Base-by-base conservation (phyloP, 2,797 vertebrate genomes). In the Tympanoctomys barrerae region DNA sequence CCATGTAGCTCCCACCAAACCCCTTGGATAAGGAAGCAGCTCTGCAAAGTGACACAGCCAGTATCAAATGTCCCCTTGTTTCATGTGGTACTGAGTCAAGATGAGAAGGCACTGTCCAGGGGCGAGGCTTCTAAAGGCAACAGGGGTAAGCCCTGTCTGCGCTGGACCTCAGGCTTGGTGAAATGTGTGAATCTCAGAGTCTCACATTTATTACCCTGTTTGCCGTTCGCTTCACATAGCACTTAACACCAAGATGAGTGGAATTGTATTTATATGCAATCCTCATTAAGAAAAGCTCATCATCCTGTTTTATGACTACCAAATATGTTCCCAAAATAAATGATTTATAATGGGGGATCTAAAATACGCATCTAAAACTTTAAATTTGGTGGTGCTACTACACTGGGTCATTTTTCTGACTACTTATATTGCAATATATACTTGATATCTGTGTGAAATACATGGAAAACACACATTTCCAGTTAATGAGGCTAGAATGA, bases 221-320 rank as follows among this genome's bases (percentile, higher is more conserved):
- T 39, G 49, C 80, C 77, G 75, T 96, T 96, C 71, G 59, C 16
- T 16, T 92, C 85, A 87, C 39, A 31, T 14, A 28, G 11, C 26
- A 62, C 61, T 73, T 36, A 88, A 36, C 14, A 52, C 33, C 2
- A 90, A 96, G 86, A 92, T 83, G 87, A 79, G 90, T 89, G 42
- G 87, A 61, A 77, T 89, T 61, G 82, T 68, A 87, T 91, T 91
- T 89, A 62, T 62, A 52, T 33, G 46, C 96, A 97, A 94, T 89
- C 31, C 90, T 91, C 93, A 91, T 94, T 91, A 89, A 88, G 66
- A 71, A 89, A 91, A 91, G 46, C 64, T 66, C 36, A 87, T 80
- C 85, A 33, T 87, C 64, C 89, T 59, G 18, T 61, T 71, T 36
- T 22, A 1, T 66, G 87, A 78, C 70, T 39, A 85, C 52, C 1